A percentile compares a stretch with the other conserved stretches of the same genome.
phyloP scores from a whole-genome alignment of 1,140 invertebrate genomes.

The Drosophila orena region DNA sequence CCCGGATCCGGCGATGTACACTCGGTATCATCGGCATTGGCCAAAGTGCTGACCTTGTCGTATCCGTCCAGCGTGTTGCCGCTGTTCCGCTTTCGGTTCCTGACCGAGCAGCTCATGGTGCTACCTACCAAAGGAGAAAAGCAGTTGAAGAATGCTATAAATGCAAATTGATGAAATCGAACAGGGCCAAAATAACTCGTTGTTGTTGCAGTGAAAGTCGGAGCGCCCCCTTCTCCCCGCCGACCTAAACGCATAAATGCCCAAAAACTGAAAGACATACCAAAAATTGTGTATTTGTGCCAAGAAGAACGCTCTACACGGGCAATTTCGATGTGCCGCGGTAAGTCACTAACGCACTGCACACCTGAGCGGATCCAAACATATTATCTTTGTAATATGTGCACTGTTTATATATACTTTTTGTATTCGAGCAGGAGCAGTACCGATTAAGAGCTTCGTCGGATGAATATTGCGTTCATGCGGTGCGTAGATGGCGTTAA shows the following conservation, averaged over 20 bases:
- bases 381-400: slow-evolving; percentile 51
- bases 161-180: slow-evolving; percentile 15
- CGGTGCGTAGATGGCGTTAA: slow-evolving; percentile 19
- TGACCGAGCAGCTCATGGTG: slow-evolving; percentile 29
- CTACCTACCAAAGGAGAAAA: slow-evolving; percentile 4
- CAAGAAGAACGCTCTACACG: slow-evolving; percentile 17
- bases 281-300: slow-evolving; percentile 11
- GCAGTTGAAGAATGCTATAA: neutral
- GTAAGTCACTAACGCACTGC: slow-evolving; percentile 23
- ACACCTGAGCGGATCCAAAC: slow-evolving; percentile 22
- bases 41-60: slow-evolving; percentile 39
- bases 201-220: slow-evolving; percentile 49
- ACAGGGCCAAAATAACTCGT: slow-evolving; percentile 21
- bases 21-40: slow-evolving; percentile 27
- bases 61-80: slow-evolving; percentile 32
- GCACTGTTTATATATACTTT: slow-evolving; percentile 48
- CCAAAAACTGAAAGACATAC: slow-evolving; percentile 39
- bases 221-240: neutral
- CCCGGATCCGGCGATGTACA: slow-evolving; percentile 7
- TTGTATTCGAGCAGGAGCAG: slow-evolving; percentile 34
- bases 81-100: slow-evolving; percentile 28
- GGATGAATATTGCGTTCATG: slow-evolving; percentile 33
- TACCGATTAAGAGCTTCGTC: slow-evolving; percentile 51
- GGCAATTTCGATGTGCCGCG: slow-evolving; percentile 26
- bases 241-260: slow-evolving; percentile 1